Conservation (phyloP, 2,797 vertebrate genomes). For the Eulemur coronatus region DNA sequence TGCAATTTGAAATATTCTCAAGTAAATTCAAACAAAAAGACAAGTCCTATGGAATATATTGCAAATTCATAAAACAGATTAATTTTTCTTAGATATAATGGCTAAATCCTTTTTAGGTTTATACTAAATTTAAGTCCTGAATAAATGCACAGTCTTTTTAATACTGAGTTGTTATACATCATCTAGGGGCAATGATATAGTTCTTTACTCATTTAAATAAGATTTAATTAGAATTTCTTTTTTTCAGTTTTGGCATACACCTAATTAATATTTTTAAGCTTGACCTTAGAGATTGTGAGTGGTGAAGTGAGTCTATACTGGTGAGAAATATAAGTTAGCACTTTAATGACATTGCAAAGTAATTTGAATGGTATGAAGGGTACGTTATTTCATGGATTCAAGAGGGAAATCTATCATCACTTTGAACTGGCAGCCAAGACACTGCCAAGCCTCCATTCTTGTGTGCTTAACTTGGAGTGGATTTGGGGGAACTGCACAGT, state of each 20-base stretch:
- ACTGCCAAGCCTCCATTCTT: neutral
- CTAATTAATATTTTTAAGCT: neutral
- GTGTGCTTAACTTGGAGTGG: neutral
- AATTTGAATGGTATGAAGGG: neutral
- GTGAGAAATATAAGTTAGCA: neutral
- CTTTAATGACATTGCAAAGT: neutral
- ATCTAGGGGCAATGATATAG: neutral
- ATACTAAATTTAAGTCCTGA: neutral
- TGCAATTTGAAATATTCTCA: constrained; percentile 29
- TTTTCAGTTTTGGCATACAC: neutral
- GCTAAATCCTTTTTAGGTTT: constrained; percentile 16
- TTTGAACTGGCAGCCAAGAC: neutral
- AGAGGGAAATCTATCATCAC: neutral
- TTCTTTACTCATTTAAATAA: constrained; percentile 26
- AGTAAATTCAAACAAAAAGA: constrained; percentile 48
- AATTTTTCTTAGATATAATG: constrained; percentile 38
- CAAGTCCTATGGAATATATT: constrained; percentile 11
- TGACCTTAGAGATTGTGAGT: neutral
- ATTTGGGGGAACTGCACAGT: neutral
- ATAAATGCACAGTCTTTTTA: neutral
- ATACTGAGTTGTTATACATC: neutral
- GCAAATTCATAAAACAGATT: constrained; percentile 32
- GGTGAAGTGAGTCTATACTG: neutral
- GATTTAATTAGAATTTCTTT: neutral
- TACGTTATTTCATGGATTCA: neutral